Evolutionary conservation across 2,888 invertebrate genomes (phyloP), one percentile per base, ranked within the genome.

Genomic region (Drosophila niveifrons): DNA sequence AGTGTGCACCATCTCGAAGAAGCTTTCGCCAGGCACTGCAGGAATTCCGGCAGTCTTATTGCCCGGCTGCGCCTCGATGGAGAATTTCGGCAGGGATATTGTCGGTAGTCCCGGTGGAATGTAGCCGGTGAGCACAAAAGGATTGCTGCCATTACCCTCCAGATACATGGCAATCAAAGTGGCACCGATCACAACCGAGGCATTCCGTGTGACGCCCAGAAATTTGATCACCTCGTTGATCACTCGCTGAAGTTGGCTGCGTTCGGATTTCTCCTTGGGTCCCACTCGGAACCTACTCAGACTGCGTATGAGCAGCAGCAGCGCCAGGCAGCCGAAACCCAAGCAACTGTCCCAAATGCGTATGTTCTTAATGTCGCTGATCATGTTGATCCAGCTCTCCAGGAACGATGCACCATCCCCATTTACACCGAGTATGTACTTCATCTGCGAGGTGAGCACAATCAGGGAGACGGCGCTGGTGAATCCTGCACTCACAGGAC

Each of bases 391-490:
- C 95, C 97, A 96, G 90, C 96, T 95, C 82, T 96, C 94, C 50
- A 97, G 90, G 90, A 97, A 97, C 0, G 97, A 97, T 31, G 94
- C 93, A 6, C 97, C 97, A 7, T 93, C 93, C 17, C 95, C 95
- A 34, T 92, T 89, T 71, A 97, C 95, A 0, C 96, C 96, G 65
- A 97, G 94, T 70, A 97, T 93, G 90, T 97, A 96, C 92, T 97
- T 97, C 63, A 97, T 94, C 93, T 98, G 98, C 15, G 97, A 97
- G 0, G 97, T 95, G 55, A 97, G 95, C 78, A 98, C 97, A 88
- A 97, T 96, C 34, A 98, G 93, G 13, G 98, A 97, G 3, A 97
- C 97, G 0, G 98, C 97, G 9, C 97, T 97, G 1, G 97, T 97
- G 92, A 97, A 98, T 9, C 97, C 97, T 0, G 96, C 96, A 46